Conservation (phyloP, 1,140 invertebrate genomes). For the Reticulitermes speratus region DNA sequence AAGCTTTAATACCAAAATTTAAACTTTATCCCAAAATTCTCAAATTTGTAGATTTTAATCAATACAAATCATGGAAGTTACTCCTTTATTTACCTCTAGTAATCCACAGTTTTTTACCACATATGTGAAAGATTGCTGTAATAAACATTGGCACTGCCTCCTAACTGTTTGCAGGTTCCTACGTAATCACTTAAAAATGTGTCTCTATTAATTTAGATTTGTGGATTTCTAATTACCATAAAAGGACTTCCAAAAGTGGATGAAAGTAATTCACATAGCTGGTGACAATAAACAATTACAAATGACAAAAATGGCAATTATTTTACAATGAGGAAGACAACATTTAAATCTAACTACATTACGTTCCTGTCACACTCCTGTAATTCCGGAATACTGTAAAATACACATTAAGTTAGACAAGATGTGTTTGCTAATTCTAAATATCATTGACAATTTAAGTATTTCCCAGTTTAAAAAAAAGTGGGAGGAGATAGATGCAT, state of each 20-base stretch:
- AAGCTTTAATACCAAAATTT: neutral
- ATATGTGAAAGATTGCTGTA: neutral
- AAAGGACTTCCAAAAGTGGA: neutral
- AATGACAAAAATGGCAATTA: neutral
- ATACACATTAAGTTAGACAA: neutral
- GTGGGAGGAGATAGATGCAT: neutral
- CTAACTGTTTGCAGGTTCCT: neutral
- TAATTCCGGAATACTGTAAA: neutral
- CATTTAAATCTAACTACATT: neutral
- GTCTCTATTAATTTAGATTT: neutral
- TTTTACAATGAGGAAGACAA: neutral
- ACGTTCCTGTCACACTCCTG: constrained; percentile 3
- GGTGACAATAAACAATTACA: neutral
- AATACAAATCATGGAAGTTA: neutral
- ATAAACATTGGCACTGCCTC: neutral
- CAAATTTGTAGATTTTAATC: neutral
- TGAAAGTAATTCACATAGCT: neutral
- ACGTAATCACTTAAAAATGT: neutral
- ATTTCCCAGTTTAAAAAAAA: neutral
- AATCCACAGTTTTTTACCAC: neutral
- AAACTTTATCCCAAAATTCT: neutral
- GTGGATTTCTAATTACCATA: neutral
- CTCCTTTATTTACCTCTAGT: neutral
- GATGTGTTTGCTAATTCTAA: neutral
- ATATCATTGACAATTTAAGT: constrained; percentile 9